Evolutionary conservation across 2,797 vertebrate species (phyloP).

Genomic region (Coracias cyanogaster): DNA sequence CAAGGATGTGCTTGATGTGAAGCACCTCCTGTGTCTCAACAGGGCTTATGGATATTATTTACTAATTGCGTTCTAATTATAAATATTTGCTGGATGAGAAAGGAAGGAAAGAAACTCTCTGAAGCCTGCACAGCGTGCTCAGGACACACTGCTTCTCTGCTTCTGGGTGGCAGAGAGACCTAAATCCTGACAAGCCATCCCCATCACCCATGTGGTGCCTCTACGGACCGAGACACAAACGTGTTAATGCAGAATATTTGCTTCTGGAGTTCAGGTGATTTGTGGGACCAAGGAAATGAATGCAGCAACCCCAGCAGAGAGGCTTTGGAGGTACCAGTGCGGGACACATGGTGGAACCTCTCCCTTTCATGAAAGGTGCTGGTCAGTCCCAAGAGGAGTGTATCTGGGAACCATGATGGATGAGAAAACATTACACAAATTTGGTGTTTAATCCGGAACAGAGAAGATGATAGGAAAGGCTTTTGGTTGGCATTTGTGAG

Average conservation of each 20-base stretch:
- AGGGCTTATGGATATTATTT: not conserved
- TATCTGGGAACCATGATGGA: not conserved
- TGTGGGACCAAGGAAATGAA: not conserved
- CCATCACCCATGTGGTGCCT: not conserved
- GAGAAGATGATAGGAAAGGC: not conserved
- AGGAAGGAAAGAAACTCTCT: not conserved
- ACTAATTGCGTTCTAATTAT: not conserved
- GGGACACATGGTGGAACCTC: not conserved
- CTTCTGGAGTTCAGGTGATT: not conserved
- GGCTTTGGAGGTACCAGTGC: rapidly evolving
- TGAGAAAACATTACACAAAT: not conserved
- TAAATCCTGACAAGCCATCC: not conserved
- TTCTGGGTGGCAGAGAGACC: not conserved
- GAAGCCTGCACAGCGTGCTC: not conserved
- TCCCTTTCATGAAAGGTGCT: not conserved
- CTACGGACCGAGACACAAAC: rapidly evolving
- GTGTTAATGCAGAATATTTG: not conserved
- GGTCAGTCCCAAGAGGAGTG: not conserved
- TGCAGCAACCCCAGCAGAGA: rapidly evolving
- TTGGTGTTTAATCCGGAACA: not conserved
- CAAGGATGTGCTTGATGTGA: not conserved
- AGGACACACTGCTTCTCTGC: not conserved
- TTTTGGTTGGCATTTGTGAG: not conserved
- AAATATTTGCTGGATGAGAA: not conserved
- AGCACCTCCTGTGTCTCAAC: not conserved